Evolutionary conservation across 2,888 invertebrate genomes (phyloP).

Genomic region (Erebia palarica): DNA sequence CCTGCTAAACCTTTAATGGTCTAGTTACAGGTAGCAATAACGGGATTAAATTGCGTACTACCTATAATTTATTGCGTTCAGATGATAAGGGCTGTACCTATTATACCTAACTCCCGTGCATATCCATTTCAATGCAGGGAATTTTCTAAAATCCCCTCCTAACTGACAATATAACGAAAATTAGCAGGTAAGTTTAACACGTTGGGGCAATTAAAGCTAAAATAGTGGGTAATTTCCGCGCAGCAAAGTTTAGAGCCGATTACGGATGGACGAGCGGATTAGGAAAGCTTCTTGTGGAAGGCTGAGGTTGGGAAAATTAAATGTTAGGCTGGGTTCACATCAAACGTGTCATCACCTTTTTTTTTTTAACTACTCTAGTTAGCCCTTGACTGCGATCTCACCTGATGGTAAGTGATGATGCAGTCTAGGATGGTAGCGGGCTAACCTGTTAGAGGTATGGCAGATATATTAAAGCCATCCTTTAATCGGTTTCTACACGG

Average conservation of each 20-base stretch:
- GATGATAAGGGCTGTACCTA: not conserved
- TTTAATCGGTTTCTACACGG: too few relatives aligned
- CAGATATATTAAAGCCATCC: too few relatives aligned
- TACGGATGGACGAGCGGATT: not conserved
- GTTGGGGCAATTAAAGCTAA: constrained; percentile 10
- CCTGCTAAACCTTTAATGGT: not conserved
- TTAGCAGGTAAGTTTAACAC: constrained; percentile 18
- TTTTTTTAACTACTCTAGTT: too few relatives aligned
- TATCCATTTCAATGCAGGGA: constrained; percentile 8
- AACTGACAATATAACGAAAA: constrained; percentile 15
- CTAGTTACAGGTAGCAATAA: not conserved
- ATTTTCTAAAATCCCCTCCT: constrained; percentile 10
- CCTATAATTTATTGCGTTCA: not conserved
- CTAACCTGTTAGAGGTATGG: too few relatives aligned
- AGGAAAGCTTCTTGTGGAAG: not conserved
- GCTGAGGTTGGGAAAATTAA: not conserved
- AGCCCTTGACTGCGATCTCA: too few relatives aligned
- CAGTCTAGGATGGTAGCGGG: too few relatives aligned
- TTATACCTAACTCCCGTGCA: constrained; percentile 3
- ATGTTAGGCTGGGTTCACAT: not conserved
- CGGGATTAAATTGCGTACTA: not conserved
- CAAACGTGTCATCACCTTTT: too few relatives aligned
- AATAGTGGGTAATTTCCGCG: not conserved
- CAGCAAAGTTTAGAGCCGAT: not conserved
- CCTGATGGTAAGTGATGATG: too few relatives aligned